A percentile compares a stretch with the other conserved stretches of the same genome.
Evolutionary conservation across 2,113 vertebrate species (phyloP).

Genomic region (Anarrhichthys ocellatus): DNA sequence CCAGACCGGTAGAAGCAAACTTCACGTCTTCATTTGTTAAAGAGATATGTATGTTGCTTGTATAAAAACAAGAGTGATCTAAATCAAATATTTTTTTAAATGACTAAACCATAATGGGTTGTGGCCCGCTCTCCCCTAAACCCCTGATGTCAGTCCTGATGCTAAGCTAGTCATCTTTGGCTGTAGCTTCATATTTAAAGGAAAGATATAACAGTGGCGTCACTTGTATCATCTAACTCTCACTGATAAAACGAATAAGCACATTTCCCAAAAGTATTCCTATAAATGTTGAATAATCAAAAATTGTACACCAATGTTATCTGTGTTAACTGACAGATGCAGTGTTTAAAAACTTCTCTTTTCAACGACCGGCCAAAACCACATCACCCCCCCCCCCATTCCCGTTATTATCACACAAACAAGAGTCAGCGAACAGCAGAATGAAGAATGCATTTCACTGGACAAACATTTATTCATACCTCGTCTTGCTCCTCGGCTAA

Average conservation of each 20-base stretch:
- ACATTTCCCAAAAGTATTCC: neutral
- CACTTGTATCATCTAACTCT: neutral
- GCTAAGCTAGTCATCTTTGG: neutral
- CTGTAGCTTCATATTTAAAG: neutral
- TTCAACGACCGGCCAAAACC: neutral
- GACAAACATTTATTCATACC: constrained; percentile 44
- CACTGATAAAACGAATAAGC: neutral
- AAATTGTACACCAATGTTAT: neutral
- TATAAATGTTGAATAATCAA: neutral
- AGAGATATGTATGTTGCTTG: neutral
- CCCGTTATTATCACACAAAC: neutral
- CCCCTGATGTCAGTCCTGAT: neutral
- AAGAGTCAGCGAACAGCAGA: constrained; percentile 16
- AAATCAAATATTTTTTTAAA: neutral
- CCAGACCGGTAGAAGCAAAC: neutral
- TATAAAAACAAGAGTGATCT: neutral
- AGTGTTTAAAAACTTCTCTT: neutral
- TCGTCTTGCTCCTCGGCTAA: constrained; percentile 17
- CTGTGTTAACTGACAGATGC: neutral
- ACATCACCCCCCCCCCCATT: neutral
- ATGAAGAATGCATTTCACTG: constrained; percentile 17
- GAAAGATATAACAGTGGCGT: neutral
- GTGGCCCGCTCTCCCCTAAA: neutral
- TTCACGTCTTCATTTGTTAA: neutral
- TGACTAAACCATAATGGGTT: too few relatives aligned